A percentile compares a stretch with the other conserved stretches of the same genome.
phyloP scores from a whole-genome alignment of 1,140 invertebrate species.

The Brachionus paranguensis region DNA sequence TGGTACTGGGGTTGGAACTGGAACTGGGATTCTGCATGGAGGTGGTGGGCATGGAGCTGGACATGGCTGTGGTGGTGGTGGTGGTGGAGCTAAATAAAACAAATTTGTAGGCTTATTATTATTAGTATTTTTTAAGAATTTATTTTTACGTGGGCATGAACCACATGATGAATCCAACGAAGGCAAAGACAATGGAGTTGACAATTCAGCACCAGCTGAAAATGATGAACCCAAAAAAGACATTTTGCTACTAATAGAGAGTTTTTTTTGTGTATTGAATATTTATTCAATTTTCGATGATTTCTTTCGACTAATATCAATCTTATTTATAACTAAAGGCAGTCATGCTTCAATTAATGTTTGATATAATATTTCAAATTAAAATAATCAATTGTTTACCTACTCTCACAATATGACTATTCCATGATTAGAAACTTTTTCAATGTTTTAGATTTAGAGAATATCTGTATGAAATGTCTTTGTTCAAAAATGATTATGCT shows the following conservation, averaged over 20 bases:
- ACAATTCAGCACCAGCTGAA: neutral
- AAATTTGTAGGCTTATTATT: neutral
- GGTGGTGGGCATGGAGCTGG: neutral
- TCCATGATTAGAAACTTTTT: no score
- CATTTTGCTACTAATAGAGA: neutral
- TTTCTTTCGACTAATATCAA: neutral
- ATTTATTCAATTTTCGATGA: neutral
- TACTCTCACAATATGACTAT: neutral
- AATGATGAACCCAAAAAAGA: neutral
- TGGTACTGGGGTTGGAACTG: conserved; percentile 14
- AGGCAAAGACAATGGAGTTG: neutral
- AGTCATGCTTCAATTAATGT: neutral
- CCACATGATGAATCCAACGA: neutral
- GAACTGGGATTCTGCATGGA: neutral
- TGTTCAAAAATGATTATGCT: neutral
- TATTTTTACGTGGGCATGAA: neutral
- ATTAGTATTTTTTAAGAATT: neutral
- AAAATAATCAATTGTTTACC: neutral
- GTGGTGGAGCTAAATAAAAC: neutral
- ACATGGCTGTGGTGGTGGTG: neutral
- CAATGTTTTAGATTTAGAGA: neutral
- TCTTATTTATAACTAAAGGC: neutral
- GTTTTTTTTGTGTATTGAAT: neutral
- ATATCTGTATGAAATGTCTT: neutral
- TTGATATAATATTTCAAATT: neutral